Evolutionary conservation across 1,140 invertebrate genomes (phyloP).

Genomic region (Sarcophaga bullata): DNA sequence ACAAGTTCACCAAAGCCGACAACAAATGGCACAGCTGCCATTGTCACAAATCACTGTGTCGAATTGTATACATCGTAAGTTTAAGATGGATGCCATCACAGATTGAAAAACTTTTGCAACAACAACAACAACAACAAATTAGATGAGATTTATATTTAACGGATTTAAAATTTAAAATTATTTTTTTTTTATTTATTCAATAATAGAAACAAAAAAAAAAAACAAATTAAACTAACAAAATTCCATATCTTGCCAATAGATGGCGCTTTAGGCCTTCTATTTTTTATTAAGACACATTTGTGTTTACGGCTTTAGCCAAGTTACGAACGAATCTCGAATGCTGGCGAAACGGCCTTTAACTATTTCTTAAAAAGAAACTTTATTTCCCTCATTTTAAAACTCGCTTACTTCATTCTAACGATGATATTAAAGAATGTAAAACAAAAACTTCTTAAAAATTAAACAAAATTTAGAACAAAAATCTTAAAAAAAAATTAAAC

Average conservation of each 20-base stretch:
- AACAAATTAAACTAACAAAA: background rate
- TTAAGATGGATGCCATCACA: background rate
- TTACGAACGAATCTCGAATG: constrained; percentile 35
- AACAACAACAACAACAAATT: background rate
- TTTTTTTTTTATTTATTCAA: background rate
- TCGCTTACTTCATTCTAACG: background rate
- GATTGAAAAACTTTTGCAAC: background rate
- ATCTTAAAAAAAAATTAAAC: background rate
- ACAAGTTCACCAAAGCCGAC: background rate
- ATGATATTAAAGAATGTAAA: constrained; percentile 10
- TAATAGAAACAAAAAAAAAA: constrained; percentile 1
- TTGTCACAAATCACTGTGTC: constrained; percentile 30
- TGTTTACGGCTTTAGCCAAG: background rate
- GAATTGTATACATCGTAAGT: constrained; percentile 12
- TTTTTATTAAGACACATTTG: background rate
- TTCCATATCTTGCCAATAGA: constrained; percentile 34
- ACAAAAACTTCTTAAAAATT: background rate
- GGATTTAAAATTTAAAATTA: constrained; percentile 1
- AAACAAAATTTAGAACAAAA: background rate
- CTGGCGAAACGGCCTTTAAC: background rate
- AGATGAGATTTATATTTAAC: constrained; percentile 6
- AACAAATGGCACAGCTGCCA: background rate
- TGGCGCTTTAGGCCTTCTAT: background rate
- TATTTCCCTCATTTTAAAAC: background rate
- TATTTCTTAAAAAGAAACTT: background rate